Evolutionary conservation across 2,888 invertebrate species (phyloP).

Genomic region (Imbricaverruca yamaguchii): DNA sequence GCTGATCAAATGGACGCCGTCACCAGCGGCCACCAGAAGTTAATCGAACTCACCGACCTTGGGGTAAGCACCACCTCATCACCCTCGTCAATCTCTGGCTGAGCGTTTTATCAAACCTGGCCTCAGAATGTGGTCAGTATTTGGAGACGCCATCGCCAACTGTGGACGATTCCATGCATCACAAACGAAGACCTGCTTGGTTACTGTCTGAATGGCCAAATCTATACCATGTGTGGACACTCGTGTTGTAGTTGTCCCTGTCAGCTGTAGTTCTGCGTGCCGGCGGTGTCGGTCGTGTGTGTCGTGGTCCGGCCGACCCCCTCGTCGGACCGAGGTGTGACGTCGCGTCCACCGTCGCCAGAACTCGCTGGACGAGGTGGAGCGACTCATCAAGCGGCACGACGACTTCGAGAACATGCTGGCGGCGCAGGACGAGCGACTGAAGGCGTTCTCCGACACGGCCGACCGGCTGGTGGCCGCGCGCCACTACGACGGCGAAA

Average conservation of each 20-base stretch:
- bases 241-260: too few relatives aligned
- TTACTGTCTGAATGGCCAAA: too few relatives aligned
- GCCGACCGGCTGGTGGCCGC: constrained; percentile 71
- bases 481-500: constrained; percentile 39
- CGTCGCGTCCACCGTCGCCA: constrained; percentile 39
- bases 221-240: too few relatives aligned
- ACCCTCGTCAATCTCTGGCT: too few relatives aligned
- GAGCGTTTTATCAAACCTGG: too few relatives aligned
- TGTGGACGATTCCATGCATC: too few relatives aligned
- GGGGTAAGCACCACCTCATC: constrained; percentile 55
- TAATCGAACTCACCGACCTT: constrained; percentile 76
- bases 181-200: too few relatives aligned
- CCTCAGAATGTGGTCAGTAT: too few relatives aligned
- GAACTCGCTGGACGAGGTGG: constrained; percentile 83
- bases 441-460: constrained; percentile 70
- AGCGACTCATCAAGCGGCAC: constrained; percentile 84
- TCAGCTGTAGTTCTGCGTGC: too few relatives aligned
- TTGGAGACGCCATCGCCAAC: too few relatives aligned
- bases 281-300: too few relatives aligned
- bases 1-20: constrained; percentile 95
- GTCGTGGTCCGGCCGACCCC: too few relatives aligned
- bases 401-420: constrained; percentile 87
- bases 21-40: constrained; percentile 87
- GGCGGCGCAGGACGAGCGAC: constrained; percentile 83
- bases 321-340: not conserved